A percentile compares a stretch with the other conserved stretches of the same genome.
phyloP scores from a whole-genome alignment of 2,888 invertebrate species.

The Chorisops tibialis region DNA sequence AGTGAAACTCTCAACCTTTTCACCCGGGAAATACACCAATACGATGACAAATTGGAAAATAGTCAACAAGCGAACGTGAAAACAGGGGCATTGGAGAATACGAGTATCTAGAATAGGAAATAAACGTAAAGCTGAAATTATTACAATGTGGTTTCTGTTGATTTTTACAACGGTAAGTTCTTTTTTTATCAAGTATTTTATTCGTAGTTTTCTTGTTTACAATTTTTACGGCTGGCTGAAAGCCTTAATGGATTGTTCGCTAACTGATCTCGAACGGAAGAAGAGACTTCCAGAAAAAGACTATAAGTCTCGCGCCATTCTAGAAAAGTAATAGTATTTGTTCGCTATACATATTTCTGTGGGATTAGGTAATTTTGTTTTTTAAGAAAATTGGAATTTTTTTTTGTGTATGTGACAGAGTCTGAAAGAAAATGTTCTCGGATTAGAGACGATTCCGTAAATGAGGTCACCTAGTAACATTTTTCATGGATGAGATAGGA shows the following conservation, averaged over 20 bases:
- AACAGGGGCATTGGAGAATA: no score
- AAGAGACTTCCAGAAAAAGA: background rate
- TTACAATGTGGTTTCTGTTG: slow-evolving; percentile 9
- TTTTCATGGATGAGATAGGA: slow-evolving; percentile 15
- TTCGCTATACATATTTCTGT: background rate
- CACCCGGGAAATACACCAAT: no score
- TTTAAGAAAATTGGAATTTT: background rate
- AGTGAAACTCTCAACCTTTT: no score
- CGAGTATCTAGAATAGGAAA: no score
- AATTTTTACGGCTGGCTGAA: slow-evolving; percentile 19
- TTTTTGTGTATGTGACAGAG: slow-evolving; percentile 1
- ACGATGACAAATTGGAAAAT: no score
- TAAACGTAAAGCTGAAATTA: background rate
- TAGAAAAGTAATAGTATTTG: no score
- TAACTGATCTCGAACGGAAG: background rate
- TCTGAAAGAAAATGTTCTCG: background rate
- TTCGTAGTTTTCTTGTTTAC: background rate
- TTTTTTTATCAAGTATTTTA: no score
- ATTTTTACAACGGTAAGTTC: slow-evolving; percentile 15
- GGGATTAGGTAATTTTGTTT: slow-evolving; percentile 14
- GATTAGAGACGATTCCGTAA: background rate
- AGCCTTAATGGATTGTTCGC: slow-evolving; percentile 12
- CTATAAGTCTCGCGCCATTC: no score
- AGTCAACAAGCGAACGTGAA: no score
- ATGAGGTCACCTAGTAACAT: slow-evolving; percentile 20